phyloP scores from a whole-genome alignment of 2,797 vertebrate genomes.

The Lutjanus campechanus region DNA sequence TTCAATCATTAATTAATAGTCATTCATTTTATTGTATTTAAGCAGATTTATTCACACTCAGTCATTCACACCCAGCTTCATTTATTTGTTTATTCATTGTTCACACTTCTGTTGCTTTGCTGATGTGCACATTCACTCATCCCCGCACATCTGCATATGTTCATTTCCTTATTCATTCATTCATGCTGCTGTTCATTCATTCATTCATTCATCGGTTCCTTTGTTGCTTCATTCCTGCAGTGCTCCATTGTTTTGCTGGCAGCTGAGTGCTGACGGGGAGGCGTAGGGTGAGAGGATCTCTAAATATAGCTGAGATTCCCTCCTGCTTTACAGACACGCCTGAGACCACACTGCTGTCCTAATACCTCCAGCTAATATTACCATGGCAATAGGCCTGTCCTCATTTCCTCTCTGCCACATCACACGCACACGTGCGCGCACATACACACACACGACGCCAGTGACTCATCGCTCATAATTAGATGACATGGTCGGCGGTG shows the following conservation, averaged over 20 bases:
- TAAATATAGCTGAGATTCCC: conserved; percentile 79
- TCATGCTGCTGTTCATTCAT: conserved; percentile 20
- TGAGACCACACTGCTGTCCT: conserved; percentile 72
- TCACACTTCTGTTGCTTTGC: background rate
- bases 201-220: conserved; percentile 49
- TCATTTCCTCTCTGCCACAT: conserved; percentile 70
- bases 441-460: conserved; percentile 9
- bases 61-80: background rate
- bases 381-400: conserved; percentile 77
- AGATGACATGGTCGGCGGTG: conserved; percentile 61
- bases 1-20: conserved; percentile 50
- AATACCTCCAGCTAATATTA: conserved; percentile 75
- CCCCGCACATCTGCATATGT: background rate
- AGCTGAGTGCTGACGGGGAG: conserved; percentile 57
- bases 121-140: background rate
- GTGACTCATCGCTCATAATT: conserved; percentile 75
- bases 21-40: conserved; percentile 29
- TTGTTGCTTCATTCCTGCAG: conserved; percentile 43
- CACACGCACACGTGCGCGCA: conserved; percentile 21
- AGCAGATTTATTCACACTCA: conserved; percentile 28
- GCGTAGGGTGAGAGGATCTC: conserved; percentile 60
- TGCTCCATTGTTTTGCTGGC: conserved; percentile 61
- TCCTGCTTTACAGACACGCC: conserved; percentile 69
- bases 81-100: background rate
- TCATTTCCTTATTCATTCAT: conserved; percentile 17